Evolutionary conservation across 2,888 invertebrate species (phyloP).

Genomic region (Blomia tropicalis): DNA sequence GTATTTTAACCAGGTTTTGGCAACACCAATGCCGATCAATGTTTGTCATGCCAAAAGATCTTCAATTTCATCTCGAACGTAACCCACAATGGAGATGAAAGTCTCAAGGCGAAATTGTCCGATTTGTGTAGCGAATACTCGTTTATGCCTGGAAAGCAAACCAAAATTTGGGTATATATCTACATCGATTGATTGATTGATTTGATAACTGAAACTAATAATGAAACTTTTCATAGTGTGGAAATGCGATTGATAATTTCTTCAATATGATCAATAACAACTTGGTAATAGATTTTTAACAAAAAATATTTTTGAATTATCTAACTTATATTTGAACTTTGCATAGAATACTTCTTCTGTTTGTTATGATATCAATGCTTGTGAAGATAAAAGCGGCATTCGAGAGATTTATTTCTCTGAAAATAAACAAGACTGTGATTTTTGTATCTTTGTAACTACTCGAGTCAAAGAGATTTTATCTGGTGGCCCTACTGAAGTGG

Average conservation of each 20-base stretch:
- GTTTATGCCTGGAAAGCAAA: not conserved
- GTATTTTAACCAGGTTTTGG: too few relatives aligned
- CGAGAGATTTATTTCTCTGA: slow-evolving; percentile 1
- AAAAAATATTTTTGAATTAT: not conserved
- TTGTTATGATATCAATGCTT: slow-evolving; percentile 18
- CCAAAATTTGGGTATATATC: not conserved
- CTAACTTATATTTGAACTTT: not conserved
- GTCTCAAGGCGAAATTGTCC: not conserved
- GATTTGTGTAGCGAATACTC: slow-evolving; percentile 2
- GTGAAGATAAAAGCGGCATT: not conserved
- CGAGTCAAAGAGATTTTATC: slow-evolving; percentile 62
- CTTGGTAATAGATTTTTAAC: slow-evolving; percentile 5
- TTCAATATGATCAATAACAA: not conserved
- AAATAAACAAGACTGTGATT: slow-evolving; percentile 44
- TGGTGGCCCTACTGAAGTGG: slow-evolving; percentile 56
- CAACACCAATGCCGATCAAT: not conserved
- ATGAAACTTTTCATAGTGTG: not conserved
- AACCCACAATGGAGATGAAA: slow-evolving; percentile 1
- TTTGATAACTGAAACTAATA: not conserved
- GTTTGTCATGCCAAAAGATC: not conserved
- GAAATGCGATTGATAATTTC: not conserved
- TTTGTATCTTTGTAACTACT: slow-evolving; percentile 63
- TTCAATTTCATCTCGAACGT: slow-evolving; percentile 7
- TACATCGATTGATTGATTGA: not conserved
- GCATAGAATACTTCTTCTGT: not conserved